phyloP scores from a whole-genome alignment of 1,140 invertebrate species.

The Hypothenemus hampei region DNA sequence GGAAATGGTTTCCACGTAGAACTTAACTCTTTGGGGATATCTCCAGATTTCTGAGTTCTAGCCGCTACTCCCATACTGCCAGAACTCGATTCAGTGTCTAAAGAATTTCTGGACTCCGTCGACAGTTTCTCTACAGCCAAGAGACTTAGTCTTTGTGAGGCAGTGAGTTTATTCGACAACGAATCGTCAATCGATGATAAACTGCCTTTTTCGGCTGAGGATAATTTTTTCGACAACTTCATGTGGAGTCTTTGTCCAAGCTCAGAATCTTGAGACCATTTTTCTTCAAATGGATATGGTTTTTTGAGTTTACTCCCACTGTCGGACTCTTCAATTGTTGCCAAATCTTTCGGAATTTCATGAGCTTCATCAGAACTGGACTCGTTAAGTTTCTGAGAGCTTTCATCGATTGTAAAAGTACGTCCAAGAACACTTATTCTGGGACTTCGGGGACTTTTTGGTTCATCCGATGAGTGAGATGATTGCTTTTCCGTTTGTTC shows the following conservation, averaged over 20 bases:
- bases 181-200: slow-evolving; percentile 43
- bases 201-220: slow-evolving; percentile 40
- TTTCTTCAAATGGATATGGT: slow-evolving; percentile 45
- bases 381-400: slow-evolving; percentile 35
- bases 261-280: slow-evolving; percentile 45
- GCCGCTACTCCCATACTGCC: slow-evolving; percentile 60
- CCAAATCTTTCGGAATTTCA: slow-evolving; percentile 39
- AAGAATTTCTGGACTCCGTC: slow-evolving; percentile 61
- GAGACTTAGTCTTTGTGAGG: slow-evolving; percentile 38
- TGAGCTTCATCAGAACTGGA: slow-evolving; percentile 42
- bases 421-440: slow-evolving; percentile 42
- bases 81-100: slow-evolving; percentile 69
- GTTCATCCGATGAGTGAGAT: slow-evolving; percentile 35
- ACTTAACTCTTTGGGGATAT: slow-evolving; percentile 57
- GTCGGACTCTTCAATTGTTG: slow-evolving; percentile 36
- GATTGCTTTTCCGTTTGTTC: slow-evolving; percentile 42
- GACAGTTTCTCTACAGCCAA: slow-evolving; percentile 39
- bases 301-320: slow-evolving; percentile 37
- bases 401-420: slow-evolving; percentile 45
- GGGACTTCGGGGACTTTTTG: slow-evolving; percentile 41
- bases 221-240: slow-evolving; percentile 42
- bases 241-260: slow-evolving; percentile 40
- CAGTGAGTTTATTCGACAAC: slow-evolving; percentile 30
- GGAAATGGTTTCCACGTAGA: slow-evolving; percentile 77
- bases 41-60: slow-evolving; percentile 54